Percentiles rank a stretch among this genome's conserved stretches.
Conservation (phyloP, 2,888 invertebrate species). For the Pollenia griseotomentosa region DNA sequence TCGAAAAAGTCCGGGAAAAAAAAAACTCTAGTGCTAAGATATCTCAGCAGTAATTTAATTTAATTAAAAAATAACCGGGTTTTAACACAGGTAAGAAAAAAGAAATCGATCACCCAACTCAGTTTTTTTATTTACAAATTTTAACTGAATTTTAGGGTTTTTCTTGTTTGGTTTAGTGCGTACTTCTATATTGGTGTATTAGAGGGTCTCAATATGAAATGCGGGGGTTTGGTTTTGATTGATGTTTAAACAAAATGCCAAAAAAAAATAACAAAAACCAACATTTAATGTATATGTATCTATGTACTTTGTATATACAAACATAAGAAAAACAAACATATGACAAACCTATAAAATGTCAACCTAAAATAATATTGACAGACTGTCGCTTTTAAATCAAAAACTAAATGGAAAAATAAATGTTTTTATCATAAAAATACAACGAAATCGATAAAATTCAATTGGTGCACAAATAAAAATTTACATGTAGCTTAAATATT, state of each 20-base stretch:
- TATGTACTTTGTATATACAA: slow-evolving; percentile 27
- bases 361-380: slow-evolving; percentile 60
- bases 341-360: slow-evolving; percentile 58
- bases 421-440: too few relatives aligned
- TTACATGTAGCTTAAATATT: too few relatives aligned
- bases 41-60: too few relatives aligned
- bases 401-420: neutral
- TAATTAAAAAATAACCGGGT: too few relatives aligned
- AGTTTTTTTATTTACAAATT: too few relatives aligned
- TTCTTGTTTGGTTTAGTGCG: neutral
- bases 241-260: slow-evolving; percentile 55
- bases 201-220: neutral
- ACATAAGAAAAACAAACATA: slow-evolving; percentile 16
- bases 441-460: too few relatives aligned
- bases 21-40: too few relatives aligned
- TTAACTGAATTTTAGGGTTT: slow-evolving; percentile 17
- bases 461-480: too few relatives aligned
- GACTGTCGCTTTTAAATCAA: slow-evolving; percentile 3
- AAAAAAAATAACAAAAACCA: neutral
- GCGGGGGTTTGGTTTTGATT: slow-evolving; percentile 40
- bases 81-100: neutral
- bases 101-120: neutral
- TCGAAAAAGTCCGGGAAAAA: too few relatives aligned
- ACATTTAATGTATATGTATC: neutral
- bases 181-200: neutral